Conservation (phyloP, 2,797 vertebrate genomes). For the Kryptopterus vitreolus region DNA sequence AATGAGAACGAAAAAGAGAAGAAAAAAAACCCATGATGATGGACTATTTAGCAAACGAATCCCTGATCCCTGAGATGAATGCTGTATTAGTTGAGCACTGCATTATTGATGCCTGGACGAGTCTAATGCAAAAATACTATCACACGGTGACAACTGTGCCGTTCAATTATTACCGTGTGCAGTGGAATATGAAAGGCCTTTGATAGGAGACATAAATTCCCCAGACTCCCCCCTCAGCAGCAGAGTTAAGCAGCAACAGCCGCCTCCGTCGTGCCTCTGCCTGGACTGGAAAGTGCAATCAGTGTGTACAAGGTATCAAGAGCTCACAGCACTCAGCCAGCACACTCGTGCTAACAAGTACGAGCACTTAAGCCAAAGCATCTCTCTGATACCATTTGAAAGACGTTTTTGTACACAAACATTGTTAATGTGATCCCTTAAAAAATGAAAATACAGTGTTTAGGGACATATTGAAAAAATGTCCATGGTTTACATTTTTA, state of each 20-base stretch:
- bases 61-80: slow-evolving; percentile 54
- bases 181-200: slow-evolving; percentile 53
- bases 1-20: slow-evolving; percentile 14
- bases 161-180: slow-evolving; percentile 53
- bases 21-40: slow-evolving; percentile 24
- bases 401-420: slow-evolving; percentile 29
- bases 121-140: slow-evolving; percentile 51
- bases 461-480: not conserved
- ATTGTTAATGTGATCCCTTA: not conserved
- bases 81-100: slow-evolving; percentile 51
- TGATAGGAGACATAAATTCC: slow-evolving; percentile 51
- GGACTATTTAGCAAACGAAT: slow-evolving; percentile 44
- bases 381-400: slow-evolving; percentile 21
- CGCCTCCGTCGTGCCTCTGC: not conserved
- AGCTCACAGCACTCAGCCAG: slow-evolving; percentile 25
- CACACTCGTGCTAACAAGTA: slow-evolving; percentile 24
- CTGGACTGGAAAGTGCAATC: slow-evolving; percentile 28
- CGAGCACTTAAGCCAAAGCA: slow-evolving; percentile 4
- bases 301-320: slow-evolving; percentile 1
- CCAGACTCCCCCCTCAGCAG: slow-evolving; percentile 5
- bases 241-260: slow-evolving; percentile 11
- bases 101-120: slow-evolving; percentile 57
- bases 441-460: not conserved
- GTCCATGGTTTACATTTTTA: not conserved
- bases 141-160: slow-evolving; percentile 51